Conservation (phyloP, 2,797 vertebrate species). For the Rachycentron canadum region DNA sequence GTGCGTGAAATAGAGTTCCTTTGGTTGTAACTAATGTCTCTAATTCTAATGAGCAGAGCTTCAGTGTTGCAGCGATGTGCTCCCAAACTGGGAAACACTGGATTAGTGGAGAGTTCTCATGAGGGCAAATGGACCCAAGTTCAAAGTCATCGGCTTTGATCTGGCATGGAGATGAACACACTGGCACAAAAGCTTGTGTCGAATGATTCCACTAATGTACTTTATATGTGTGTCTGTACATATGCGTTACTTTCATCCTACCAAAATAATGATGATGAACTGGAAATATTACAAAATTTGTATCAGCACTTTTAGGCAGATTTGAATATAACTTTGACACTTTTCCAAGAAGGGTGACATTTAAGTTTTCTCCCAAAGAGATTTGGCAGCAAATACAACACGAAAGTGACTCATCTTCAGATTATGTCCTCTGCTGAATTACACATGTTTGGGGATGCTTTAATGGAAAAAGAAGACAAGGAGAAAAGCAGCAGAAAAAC, state of each 20-base stretch:
- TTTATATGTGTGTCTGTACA: constrained; percentile 37
- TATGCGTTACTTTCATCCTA: constrained; percentile 48
- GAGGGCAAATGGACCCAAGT: constrained; percentile 77
- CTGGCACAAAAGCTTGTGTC: constrained; percentile 52
- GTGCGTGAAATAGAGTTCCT: constrained; percentile 84
- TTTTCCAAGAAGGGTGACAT: constrained; percentile 41
- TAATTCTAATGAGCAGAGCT: constrained; percentile 78
- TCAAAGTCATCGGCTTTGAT: constrained; percentile 71
- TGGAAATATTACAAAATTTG: constrained; percentile 18
- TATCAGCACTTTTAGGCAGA: constrained; percentile 31
- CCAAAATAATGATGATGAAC: constrained; percentile 42
- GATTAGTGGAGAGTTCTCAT: constrained; percentile 75
- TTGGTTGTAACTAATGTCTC: constrained; percentile 84
- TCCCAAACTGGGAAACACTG: constrained; percentile 77
- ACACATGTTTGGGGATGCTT: constrained; percentile 20
- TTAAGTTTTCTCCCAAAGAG: constrained; percentile 36
- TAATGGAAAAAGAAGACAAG: not conserved
- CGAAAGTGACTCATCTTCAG: constrained; percentile 36
- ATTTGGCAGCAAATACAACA: constrained; percentile 32
- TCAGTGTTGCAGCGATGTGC: constrained; percentile 69
- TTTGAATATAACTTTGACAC: constrained; percentile 42
- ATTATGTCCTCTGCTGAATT: constrained; percentile 25
- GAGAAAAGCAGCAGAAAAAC: constrained; percentile 6
- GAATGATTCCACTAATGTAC: constrained; percentile 44
- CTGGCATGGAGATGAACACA: constrained; percentile 47